Conservation (phyloP, 2,888 invertebrate species). For the Drosophila birchii region DNA sequence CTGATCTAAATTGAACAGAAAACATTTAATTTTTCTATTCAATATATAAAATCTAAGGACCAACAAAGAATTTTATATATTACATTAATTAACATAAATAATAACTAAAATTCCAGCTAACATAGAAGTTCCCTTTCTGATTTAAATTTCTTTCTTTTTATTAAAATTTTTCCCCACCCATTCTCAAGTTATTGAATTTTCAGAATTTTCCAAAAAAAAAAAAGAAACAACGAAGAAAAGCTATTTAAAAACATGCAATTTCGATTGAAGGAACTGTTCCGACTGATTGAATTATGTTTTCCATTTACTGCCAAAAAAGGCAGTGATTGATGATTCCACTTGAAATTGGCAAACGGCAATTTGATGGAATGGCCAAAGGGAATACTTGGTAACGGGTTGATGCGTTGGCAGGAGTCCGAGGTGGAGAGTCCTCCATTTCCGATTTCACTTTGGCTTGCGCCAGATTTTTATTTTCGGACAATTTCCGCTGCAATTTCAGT, state of each 20-base stretch:
- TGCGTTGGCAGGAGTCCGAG: neutral
- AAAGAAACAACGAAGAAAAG: neutral
- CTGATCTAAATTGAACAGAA: too few relatives aligned
- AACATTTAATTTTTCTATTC: too few relatives aligned
- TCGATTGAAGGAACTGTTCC: neutral
- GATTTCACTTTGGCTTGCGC: constrained; percentile 35
- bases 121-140: too few relatives aligned
- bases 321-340: constrained; percentile 27
- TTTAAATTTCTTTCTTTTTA: neutral
- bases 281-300: constrained; percentile 35
- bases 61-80: too few relatives aligned
- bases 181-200: neutral
- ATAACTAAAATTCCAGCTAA: too few relatives aligned
- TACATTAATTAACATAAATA: too few relatives aligned
- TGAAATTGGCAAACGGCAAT: constrained; percentile 1
- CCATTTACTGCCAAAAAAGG: constrained; percentile 23
- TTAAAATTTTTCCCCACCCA: neutral
- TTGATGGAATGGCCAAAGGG: constrained; percentile 12
- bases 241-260: constrained; percentile 10
- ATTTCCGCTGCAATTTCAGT: constrained; percentile 68
- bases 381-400: constrained; percentile 12
- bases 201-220: too few relatives aligned
- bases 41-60: too few relatives aligned
- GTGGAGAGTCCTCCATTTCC: constrained; percentile 55
- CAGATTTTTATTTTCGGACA: constrained; percentile 39